Evolutionary conservation across 2,113 vertebrate species (phyloP).

Genomic region (Callospermophilus lateralis): DNA sequence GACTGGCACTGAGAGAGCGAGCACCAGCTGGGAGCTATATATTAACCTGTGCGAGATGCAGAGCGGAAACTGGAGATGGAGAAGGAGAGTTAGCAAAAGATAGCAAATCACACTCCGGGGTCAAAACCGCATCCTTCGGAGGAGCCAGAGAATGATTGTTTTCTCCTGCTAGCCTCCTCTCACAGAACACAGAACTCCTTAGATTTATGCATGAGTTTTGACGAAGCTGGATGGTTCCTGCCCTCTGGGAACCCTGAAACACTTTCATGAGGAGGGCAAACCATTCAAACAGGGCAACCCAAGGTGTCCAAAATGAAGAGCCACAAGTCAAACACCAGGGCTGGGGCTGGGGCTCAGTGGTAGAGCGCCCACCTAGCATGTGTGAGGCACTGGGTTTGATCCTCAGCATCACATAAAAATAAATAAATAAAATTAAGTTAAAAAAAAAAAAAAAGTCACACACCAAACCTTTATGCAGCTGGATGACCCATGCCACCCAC

Average conservation of each 20-base stretch:
- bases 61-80: background rate
- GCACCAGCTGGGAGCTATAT: background rate
- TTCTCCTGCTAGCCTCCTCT: background rate
- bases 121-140: background rate
- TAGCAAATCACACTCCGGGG: background rate
- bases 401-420: too few relatives aligned
- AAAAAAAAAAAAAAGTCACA: background rate
- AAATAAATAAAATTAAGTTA: too few relatives aligned
- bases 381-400: too few relatives aligned
- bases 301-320: background rate
- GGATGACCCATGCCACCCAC: background rate
- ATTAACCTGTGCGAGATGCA: background rate
- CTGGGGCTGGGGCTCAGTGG: too few relatives aligned
- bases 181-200: background rate
- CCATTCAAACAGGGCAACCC: constrained; percentile 55
- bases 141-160: background rate
- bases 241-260: background rate
- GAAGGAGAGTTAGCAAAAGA: background rate
- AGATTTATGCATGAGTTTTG: background rate
- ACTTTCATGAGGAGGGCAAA: background rate
- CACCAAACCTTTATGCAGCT: background rate
- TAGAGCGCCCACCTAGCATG: too few relatives aligned
- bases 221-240: background rate
- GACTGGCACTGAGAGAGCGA: background rate
- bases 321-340: background rate